A percentile compares a stretch with the other conserved stretches of the same genome.
Conservation (phyloP, 2,888 invertebrate species). For the Ecliptopera silaceata region DNA sequence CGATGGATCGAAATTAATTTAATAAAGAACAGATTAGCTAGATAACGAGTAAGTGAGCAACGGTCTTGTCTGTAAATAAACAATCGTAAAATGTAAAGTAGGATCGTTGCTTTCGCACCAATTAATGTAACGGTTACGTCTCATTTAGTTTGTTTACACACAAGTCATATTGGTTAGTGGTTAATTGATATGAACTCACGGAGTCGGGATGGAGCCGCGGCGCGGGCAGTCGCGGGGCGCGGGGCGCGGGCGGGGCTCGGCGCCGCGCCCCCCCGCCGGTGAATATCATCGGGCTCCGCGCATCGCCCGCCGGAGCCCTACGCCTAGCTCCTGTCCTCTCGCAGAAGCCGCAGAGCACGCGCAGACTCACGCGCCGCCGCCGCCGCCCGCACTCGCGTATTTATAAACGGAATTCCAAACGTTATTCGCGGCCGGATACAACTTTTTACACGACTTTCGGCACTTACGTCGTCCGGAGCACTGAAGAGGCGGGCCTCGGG, state of each 20-base stretch:
- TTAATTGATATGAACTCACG: constrained; percentile 53
- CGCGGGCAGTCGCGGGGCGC: constrained; percentile 55
- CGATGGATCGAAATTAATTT: no score
- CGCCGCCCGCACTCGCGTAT: constrained; percentile 63
- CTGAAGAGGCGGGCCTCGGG: constrained; percentile 69
- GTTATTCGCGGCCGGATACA: constrained; percentile 78
- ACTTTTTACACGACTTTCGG: constrained; percentile 82
- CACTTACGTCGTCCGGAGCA: constrained; percentile 80
- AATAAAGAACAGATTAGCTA: neutral
- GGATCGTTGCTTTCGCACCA: constrained; percentile 23
- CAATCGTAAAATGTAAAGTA: constrained; percentile 30
- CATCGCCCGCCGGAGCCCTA: constrained; percentile 46
- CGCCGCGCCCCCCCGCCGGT: constrained; percentile 81
- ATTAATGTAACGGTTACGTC: constrained; percentile 31
- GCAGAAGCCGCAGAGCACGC: constrained; percentile 33
- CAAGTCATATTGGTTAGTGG: constrained; percentile 26
- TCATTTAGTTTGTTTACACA: constrained; percentile 37
- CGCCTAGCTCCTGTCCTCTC: constrained; percentile 35
- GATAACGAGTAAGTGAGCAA: neutral
- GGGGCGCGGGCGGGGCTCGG: constrained; percentile 72
- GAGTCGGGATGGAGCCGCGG: constrained; percentile 60
- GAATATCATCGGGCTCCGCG: constrained; percentile 74
- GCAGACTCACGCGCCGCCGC: constrained; percentile 38
- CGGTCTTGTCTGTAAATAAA: constrained; percentile 31
- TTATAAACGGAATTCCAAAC: constrained; percentile 80